Evolutionary conservation across 2,888 invertebrate genomes (phyloP), one percentile per base, ranked within the genome.

Genomic region (Acleris laterana): DNA sequence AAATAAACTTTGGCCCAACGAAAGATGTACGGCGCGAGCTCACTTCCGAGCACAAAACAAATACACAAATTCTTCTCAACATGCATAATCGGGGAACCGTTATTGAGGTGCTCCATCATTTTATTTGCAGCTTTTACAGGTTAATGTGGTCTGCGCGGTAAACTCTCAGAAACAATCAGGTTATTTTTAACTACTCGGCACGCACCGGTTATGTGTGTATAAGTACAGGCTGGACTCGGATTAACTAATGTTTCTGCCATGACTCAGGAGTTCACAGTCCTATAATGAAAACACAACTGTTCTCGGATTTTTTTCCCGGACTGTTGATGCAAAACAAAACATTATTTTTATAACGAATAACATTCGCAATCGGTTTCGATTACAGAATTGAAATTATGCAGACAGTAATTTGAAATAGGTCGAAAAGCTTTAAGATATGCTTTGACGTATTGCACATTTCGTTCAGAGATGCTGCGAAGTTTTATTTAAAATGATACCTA

Each of bases 41-140:
- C 76, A 79, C 79, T 79, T 78, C 68, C 75, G 77, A 79, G 76
- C 80, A 78, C 73, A 77, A 89, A 89, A 89, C 90, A 92, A 92
- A 91, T 85, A 91, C 87, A 82, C 89, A 85, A 87, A 83, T 82
- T 84, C 84, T 83, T 88, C 77, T 79, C 82, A 87, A 83, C 86
- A 83, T 76, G 79, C 84, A 84, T 83, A 66, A 62, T 66, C 84
- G 78, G 80, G 74, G 79, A 80, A 79, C 77, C 81, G 88, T 88
- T 90, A 87, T 88, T 87, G 80, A 85, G 85, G 85, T 82, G 84
- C 86, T 92, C 85, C 89, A 92, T 92, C 89, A 91, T 90, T 83
- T 87, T 91, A 90, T 90, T 89, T 89, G 89, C 87, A 83, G 82
- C 82, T 76, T 80, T 82, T 82, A 82, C 87, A 85, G 87, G 88